Evolutionary conservation across 2,797 vertebrate genomes (phyloP), one percentile per base, ranked within the genome.

Genomic region (Tenualosa ilisha): DNA sequence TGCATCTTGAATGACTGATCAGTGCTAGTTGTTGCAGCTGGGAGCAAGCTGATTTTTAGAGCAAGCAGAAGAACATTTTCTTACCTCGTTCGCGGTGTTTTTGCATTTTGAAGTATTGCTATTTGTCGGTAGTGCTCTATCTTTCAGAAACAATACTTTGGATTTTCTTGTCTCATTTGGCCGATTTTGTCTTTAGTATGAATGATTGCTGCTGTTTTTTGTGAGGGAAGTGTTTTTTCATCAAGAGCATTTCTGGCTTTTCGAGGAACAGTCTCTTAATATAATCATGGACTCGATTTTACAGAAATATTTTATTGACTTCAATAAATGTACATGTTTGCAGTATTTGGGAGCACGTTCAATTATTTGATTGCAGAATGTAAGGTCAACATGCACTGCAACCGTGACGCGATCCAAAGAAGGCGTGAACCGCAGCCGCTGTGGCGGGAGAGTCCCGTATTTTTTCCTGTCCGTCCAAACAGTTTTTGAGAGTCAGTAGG

Each of bases 1-100:
- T 81, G 7, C 83, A 40, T 85, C 79, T 90, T 89, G 88, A 90
- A 85, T 82, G 85, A 87, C 86, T 86, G 51, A n/a, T 85, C 91
- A 89, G 91, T 90, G 91, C 89, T 79, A 43, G 82, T 90, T 88
- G 88, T 83, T 92, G 88, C 85, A 88, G 88, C 92, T 84, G 81
- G 86, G 31, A 75, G 68, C 68, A 40, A 68, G 65, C 26, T 68
- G 31, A 68, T 68, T 75, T 75, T 75, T 75, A 87, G 85, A 86
- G 81, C 87, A 84, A 50, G 46, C 22, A 9, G 81, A 24, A 17
- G 40, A 20, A 22, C 11, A n/a, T 85, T 43, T 53, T 20, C 72
- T 13, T 51, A 85, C 81, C 4, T 63, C 61, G 82, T 83, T 13
- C 43, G 26, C 61, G 59, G 63, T 31, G 40, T 54, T 81, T 17